Base-by-base conservation (phyloP, 2,113 vertebrate species). In the Tetraodon nigroviridis region DNA sequence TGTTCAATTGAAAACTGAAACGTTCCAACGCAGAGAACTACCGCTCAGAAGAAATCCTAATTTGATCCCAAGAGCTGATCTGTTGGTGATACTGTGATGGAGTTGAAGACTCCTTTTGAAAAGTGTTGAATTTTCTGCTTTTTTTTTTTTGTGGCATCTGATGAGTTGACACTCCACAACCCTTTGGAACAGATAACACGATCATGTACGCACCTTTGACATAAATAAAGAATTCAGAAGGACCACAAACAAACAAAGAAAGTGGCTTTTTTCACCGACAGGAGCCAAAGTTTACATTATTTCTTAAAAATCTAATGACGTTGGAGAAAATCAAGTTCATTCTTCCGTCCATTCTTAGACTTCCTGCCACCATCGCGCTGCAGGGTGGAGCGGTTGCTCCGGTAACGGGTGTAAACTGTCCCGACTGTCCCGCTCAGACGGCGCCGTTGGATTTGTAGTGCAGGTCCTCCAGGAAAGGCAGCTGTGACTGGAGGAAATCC, bases 401-500 rank as follows among this genome's bases (percentile, higher is more conserved):
- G 24, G 24, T 27, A 27, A 27, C 24, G 2, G 7, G 24, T 5
- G 24, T 27, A 27, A 27, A 27, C 24, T 27, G 24, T 27, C 7
- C 24, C 1, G 24, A 24, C 24, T 24, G 24, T 24, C 3, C 24
- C 24, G 3, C 89, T 37, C 32, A 37, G 13, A 81, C 72, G 20
- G 89, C 91, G 13, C 89, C 86, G 52, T 89, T 78, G 15, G 89
- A 91, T 18, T 72, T 84, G 51, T 84, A 89, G 37, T 92, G 83
- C 57, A 93, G 7, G 0, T 87, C 90, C 60, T 90, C 90, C 65
- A 93, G 68, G 64, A 89, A 90, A 50, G 90, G 91, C 52, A 92
- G 84, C 57, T 84, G 84, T 1, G 86, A 84, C 16, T 92, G 91
- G 21, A 95, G 87, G 41, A 32, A 74, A 47, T 91, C 91, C 21